Evolutionary conservation across 2,797 vertebrate genomes (phyloP).

Genomic region (Silurus lanzhouensis): DNA sequence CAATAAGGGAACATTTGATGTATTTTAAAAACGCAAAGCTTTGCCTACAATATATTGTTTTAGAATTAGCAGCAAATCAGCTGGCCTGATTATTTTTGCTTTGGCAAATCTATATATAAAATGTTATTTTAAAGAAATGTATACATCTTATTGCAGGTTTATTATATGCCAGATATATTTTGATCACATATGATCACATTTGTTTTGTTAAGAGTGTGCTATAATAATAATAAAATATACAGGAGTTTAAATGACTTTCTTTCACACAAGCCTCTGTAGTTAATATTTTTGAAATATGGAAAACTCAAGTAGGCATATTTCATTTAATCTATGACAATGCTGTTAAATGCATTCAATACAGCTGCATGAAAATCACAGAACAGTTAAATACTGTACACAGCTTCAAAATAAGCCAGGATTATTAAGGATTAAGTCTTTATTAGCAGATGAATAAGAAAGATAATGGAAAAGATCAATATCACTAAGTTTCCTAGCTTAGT

Average conservation of each 20-base stretch:
- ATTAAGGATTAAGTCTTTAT: neutral
- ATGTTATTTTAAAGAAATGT: neutral
- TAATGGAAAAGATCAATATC: neutral
- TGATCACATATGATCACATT: neutral
- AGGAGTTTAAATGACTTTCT: neutral
- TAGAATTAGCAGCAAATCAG: conserved; percentile 22
- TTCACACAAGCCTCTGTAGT: neutral
- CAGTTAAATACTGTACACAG: neutral
- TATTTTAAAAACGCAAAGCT: conserved; percentile 23
- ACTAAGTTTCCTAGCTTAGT: neutral
- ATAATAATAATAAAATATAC: conserved; percentile 23
- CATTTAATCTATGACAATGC: neutral
- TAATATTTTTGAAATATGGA: conserved; percentile 6
- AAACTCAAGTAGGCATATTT: neutral
- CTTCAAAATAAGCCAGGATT: neutral
- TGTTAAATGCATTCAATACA: neutral
- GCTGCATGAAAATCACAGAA: neutral
- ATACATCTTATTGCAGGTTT: neutral
- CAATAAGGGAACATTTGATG: neutral
- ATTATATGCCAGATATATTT: neutral
- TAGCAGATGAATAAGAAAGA: neutral
- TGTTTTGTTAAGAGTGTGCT: neutral
- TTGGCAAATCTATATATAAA: conserved; percentile 21
- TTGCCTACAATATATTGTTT: conserved; percentile 10
- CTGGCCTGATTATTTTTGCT: conserved; percentile 33